Evolutionary conservation across 2,888 invertebrate species (phyloP), one percentile per base, ranked within the genome.

Genomic region (Ornithoptera priamus): DNA sequence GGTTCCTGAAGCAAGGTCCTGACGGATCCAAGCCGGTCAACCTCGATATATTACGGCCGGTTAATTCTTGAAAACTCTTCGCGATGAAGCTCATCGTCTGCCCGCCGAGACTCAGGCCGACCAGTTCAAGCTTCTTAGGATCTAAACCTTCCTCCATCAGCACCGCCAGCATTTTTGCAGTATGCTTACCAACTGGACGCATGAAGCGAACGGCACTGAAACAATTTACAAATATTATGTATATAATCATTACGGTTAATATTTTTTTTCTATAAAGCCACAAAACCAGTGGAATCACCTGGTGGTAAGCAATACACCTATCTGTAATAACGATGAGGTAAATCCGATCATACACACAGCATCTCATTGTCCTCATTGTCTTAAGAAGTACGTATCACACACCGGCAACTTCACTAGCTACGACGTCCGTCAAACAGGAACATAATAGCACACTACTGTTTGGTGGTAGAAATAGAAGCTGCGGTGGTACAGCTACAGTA

Each of bases 1-100:
- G 76, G 70, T 85, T 81, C 15, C 90, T 80, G 73, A 89, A 90
- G 75, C 90, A 90, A 1, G 89, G 88, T 0, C 90, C 90, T 1
- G 87, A 72, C 0, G 90, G 88, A 10, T 90, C 90, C 2, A 90
- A 65, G 0, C 78, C 89, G 0, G 85, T 87, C 17, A 81, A 42
- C 67, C 85, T 80, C 0, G 85, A 81, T 22, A 89, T 73, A 3
- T 81, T 89, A 24, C 60, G 73, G 0, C 89, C 89, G 1, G 88
- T 86, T 22, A 85, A 30, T 0, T 73, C 56, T 65, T 74, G 76
- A 70, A 79, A 90, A 73, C 83, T 78, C 66, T 89, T 90, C 6
- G 84, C 90, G 53, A 87, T 81, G 69, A 83, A 89, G 71, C 90
- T 85, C 3, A 83, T 78, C 0, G 88, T 88, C 1, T 90, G 89